Evolutionary conservation across 2,113 vertebrate genomes (phyloP), one percentile per base, ranked within the genome.

Genomic region (Cariama cristata): DNA sequence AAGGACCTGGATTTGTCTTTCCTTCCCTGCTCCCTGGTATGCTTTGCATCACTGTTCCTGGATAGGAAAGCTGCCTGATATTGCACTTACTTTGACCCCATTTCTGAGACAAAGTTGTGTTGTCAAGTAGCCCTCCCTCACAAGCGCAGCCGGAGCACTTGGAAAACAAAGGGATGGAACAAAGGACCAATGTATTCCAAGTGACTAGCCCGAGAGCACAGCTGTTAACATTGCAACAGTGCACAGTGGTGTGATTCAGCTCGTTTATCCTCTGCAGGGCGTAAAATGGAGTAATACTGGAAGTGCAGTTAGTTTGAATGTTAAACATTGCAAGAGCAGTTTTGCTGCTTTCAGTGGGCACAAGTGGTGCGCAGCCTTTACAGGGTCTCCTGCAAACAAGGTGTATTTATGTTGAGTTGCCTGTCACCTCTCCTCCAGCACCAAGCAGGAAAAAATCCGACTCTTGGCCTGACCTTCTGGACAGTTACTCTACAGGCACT

Each of bases 141-240:
- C 72, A 67, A 68, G 68, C 9, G 2, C 52, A 42, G 74, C 32
- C 84, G 58, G 76, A 90, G 88, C 96, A 94, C 92, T 97, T 86
- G 84, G 95, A 79, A 90, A 97, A 97, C 93, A 96, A 96, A 96
- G 69, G 49, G 58, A 8, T 40, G 1, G 69, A 96, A 97, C 96
- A 96, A 97, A 97, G 90, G 80, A 9, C 68, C 40, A 27, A 28
- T 97, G 52, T 84, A 17, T 96, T 79, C 86, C 7, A 82, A 95
- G 86, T 83, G 91, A 92, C 26, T 67, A 13, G 88, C 81, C 66
- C 56, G 13, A 97, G 83, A 94, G 86, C 95, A 68, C 94, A 95
- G 92, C 97, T 96, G 97, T 72, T 96, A 72, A 88, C 58, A 3
- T 30, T 82, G 82, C 82, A 58, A 12, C 52, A 60, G 52, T 27